Percentiles rank a stretch among this genome's conserved stretches.
Conservation (phyloP, 2,888 invertebrate genomes). For the Agrochola litura region DNA sequence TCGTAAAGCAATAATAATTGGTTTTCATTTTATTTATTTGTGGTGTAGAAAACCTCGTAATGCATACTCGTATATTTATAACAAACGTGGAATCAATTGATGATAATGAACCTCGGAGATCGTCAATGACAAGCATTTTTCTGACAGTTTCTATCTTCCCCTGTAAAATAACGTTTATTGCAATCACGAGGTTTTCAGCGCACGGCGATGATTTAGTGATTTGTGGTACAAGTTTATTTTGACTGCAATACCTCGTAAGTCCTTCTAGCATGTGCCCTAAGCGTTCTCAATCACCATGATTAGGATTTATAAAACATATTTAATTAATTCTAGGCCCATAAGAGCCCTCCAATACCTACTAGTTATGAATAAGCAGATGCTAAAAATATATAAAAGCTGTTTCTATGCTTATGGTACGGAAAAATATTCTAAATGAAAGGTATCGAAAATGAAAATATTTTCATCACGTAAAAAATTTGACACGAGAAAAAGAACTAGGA, state of each 20-base stretch:
- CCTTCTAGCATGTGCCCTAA: not conserved
- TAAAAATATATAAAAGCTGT: not conserved
- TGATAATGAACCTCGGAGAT: no score
- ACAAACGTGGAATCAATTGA: no score
- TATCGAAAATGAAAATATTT: constrained; percentile 10
- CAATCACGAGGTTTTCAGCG: no score
- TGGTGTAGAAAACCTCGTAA: no score
- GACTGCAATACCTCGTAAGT: not conserved
- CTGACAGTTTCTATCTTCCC: no score
- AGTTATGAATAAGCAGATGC: not conserved
- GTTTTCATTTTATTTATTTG: no score
- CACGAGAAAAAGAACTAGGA: not conserved
- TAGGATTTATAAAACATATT: not conserved
- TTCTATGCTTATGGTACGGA: no score
- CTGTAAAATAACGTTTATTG: no score
- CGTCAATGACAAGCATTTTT: no score
- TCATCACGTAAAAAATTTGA: not conserved
- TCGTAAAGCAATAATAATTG: no score
- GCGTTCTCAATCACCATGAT: not conserved
- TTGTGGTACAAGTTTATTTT: not conserved
- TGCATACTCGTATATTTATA: no score
- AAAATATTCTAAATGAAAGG: not conserved
- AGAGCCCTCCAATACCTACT: not conserved
- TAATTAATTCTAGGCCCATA: not conserved
- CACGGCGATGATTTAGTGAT: no score